Percentiles rank a stretch among this genome's conserved stretches.
Evolutionary conservation across 2,113 vertebrate genomes (phyloP).

Genomic region (Hystrix cristata): DNA sequence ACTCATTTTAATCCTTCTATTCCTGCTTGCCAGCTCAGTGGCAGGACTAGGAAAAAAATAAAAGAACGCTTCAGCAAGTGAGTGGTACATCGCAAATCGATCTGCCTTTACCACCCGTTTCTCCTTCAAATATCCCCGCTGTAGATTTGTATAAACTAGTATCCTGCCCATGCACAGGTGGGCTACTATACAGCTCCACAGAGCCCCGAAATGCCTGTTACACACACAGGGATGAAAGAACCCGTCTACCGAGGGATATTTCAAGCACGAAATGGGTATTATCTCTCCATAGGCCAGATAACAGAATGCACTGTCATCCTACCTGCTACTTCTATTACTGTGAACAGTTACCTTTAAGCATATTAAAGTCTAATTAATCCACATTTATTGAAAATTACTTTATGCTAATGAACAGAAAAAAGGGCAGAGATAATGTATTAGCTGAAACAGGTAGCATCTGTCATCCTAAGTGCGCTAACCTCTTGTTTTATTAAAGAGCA

Average conservation of each 20-base stretch:
- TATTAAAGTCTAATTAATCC: conserved; percentile 86
- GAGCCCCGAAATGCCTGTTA: neutral
- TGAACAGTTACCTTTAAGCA: conserved; percentile 79
- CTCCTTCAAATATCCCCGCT: neutral
- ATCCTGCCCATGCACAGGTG: neutral
- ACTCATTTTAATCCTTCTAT: neutral
- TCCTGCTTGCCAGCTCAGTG: neutral
- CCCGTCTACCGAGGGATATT: conserved; percentile 1
- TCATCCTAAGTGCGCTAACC: conserved; percentile 83
- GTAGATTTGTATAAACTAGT: conserved; percentile 27
- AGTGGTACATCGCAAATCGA: neutral
- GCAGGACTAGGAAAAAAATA: neutral
- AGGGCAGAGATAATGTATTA: conserved; percentile 86
- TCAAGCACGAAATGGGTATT: conserved; percentile 36
- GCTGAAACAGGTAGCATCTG: conserved; percentile 85
- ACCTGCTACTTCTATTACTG: conserved; percentile 67
- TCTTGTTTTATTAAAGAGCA: conserved; percentile 79
- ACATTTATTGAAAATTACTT: conserved; percentile 81
- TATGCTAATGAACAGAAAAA: conserved; percentile 87
- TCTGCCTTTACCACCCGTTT: neutral
- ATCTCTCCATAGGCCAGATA: conserved; percentile 41
- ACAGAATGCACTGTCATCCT: conserved; percentile 54
- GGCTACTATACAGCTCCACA: neutral
- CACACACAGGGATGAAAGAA: neutral
- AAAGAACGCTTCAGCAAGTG: neutral